These are phyloP conservation scores for Dicyrtoma fusca DNA, from an alignment of 2,888 invertebrate species.

Conservation along the genomic window DNA sequence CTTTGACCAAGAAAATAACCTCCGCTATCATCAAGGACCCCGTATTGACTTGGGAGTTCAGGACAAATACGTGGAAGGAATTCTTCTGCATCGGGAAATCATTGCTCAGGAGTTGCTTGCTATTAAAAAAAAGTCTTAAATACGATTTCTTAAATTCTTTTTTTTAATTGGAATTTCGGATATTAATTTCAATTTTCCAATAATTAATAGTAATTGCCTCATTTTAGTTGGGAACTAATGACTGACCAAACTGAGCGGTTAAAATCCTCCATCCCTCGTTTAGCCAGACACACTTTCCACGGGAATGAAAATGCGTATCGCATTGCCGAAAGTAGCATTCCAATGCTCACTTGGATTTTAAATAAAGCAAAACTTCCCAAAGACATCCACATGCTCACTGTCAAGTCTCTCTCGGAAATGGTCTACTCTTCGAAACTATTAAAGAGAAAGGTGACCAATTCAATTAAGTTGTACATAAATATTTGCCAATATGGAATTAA, in stretches of 20 bases:
- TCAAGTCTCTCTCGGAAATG: slow-evolving; percentile 51
- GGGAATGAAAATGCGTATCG: slow-evolving; percentile 48
- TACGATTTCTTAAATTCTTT: background rate
- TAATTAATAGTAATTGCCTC: background rate
- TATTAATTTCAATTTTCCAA: background rate
- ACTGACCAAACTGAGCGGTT: slow-evolving; percentile 16
- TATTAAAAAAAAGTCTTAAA: slow-evolving; percentile 14
- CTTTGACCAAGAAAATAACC: background rate
- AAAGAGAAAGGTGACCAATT: slow-evolving; percentile 38
- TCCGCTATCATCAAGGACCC: too few relatives aligned
- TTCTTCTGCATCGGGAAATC: slow-evolving; percentile 23
- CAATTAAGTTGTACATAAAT: background rate
- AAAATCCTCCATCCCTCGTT: slow-evolving; percentile 22
- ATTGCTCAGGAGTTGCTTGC: slow-evolving; percentile 26
- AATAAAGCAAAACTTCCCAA: slow-evolving; percentile 42
- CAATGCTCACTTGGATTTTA: slow-evolving; percentile 48
- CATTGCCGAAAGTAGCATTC: slow-evolving; percentile 39
- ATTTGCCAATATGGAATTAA: background rate
- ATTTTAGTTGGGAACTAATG: slow-evolving; percentile 12
- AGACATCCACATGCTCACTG: slow-evolving; percentile 36
- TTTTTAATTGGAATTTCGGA: background rate
- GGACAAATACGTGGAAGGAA: slow-evolving; percentile 21
- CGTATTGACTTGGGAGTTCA: slow-evolving; percentile 12
- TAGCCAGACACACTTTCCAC: slow-evolving; percentile 45
- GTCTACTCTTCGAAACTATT: slow-evolving; percentile 41